Base-by-base conservation (phyloP, 2,888 invertebrate genomes). In the Drosophila meridiana region DNA sequence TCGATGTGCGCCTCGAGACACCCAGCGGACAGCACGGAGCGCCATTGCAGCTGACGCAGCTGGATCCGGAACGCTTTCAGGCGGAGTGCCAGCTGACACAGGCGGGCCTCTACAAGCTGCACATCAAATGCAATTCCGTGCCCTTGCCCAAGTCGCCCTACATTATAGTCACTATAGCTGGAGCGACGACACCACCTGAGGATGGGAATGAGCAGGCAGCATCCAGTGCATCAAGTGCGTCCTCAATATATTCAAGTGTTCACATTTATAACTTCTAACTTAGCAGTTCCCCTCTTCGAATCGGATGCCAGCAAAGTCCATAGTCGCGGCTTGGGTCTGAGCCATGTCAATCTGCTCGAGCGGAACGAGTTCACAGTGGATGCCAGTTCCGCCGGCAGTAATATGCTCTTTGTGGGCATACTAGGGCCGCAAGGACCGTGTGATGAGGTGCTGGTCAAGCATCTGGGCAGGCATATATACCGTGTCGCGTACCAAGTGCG, bases 371-470 rank as follows among this genome's bases (percentile, higher is more conserved):
- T 93, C 63, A 90, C 89, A 3, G 90, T 93, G 43, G 93, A 93
- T 68, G 92, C 87, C 36, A 92, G 93, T 4, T 78, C 78, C 11
- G 93, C 93, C 28, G 99, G 99, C 61, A 97, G 96, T 90, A 99
- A 99, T 93, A 97, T 99, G 90, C 94, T 99, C 42, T 98, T 97
- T 94, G 98, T 99, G 42, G 99, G 98, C 56, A 96, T 99, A 78
- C 96, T 98, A 92, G 99, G 99, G 32, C 98, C 99, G 3, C 97
- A 97, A 92, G 99, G 99, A 69, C 99, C 99, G 0, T 98, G 98
- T 92, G 99, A 99, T 79, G 99, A 99, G 93, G 97, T 99, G 30
- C 96, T 96, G 90, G 96, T 99, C 74, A 98, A 98, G 92, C 98
- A 99, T 93, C 95, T 97, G 91, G 98, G 98, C 36, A 96, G 96